Percentiles rank a stretch among this genome's conserved stretches.
Evolutionary conservation across 2,888 invertebrate genomes (phyloP).

Genomic region (Dicycla oo): DNA sequence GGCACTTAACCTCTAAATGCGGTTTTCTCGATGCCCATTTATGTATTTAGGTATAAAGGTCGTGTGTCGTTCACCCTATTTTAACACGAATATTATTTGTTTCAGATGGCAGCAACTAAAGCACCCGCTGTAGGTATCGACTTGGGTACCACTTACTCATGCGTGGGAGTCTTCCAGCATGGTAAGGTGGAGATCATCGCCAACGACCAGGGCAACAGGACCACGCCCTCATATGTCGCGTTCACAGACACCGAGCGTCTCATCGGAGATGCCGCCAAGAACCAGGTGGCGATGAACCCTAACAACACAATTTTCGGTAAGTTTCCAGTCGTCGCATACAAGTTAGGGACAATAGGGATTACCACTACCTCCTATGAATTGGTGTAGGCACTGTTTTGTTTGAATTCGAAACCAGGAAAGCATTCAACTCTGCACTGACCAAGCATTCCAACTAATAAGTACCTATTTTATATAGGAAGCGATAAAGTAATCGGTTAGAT

Average conservation of each 20-base stretch:
- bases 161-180: constrained; percentile 98
- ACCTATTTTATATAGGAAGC: constrained; percentile 19
- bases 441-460: background rate
- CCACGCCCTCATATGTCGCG: constrained; percentile 96
- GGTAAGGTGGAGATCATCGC: constrained; percentile 97
- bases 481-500: constrained; percentile 26
- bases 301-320: constrained; percentile 96
- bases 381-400: background rate
- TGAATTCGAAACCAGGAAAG: background rate
- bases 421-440: too few relatives aligned
- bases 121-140: constrained; percentile 98
- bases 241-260: constrained; percentile 96
- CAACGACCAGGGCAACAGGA: constrained; percentile 97
- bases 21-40: constrained; percentile 16
- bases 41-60: constrained; percentile 17
- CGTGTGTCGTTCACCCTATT: constrained; percentile 20
- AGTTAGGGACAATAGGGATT: background rate
- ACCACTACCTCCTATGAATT: background rate
- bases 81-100: constrained; percentile 61
- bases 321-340: constrained; percentile 63
- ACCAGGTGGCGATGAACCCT: constrained; percentile 96
- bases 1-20: constrained; percentile 53
- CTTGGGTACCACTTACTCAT: constrained; percentile 98
- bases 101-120: constrained; percentile 90
- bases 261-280: constrained; percentile 96